These are phyloP conservation scores for Potamilus streckersoni DNA, from an alignment of 1,140 invertebrate genomes.

Conservation along the genomic window DNA sequence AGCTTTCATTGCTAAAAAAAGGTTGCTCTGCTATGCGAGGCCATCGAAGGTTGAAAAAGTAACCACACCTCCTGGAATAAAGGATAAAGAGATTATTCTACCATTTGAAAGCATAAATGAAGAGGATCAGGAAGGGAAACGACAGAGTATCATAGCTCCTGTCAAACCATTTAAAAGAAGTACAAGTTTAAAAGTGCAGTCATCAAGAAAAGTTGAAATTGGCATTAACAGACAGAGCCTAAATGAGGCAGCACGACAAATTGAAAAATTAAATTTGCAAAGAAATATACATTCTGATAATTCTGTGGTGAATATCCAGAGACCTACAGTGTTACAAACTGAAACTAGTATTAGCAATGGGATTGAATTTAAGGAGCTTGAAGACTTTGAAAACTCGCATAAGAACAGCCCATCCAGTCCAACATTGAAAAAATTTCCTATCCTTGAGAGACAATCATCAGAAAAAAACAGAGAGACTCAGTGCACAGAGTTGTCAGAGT, in stretches of 20 bases:
- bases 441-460: slow-evolving; percentile 27
- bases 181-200: neutral
- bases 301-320: neutral
- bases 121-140: slow-evolving; percentile 3
- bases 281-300: neutral
- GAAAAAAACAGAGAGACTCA: slow-evolving; percentile 23
- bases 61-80: slow-evolving; percentile 33
- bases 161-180: neutral
- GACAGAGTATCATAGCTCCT: neutral
- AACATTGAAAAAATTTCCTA: slow-evolving; percentile 51
- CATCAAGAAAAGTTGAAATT: no score
- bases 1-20: slow-evolving; percentile 31
- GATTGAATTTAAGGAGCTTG: slow-evolving; percentile 41
- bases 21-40: slow-evolving; percentile 13
- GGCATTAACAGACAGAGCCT: neutral
- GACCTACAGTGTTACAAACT: neutral
- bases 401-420: slow-evolving; percentile 33
- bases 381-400: slow-evolving; percentile 30
- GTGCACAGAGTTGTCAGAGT: slow-evolving; percentile 46
- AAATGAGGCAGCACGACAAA: neutral
- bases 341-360: neutral
- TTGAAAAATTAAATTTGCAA: neutral
- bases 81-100: slow-evolving; percentile 3
- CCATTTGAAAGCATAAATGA: slow-evolving; percentile 9
- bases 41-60: slow-evolving; percentile 40